A percentile compares a stretch with the other conserved stretches of the same genome.
phyloP scores from a whole-genome alignment of 2,888 invertebrate genomes.

The Temnothorax rugatulus region DNA sequence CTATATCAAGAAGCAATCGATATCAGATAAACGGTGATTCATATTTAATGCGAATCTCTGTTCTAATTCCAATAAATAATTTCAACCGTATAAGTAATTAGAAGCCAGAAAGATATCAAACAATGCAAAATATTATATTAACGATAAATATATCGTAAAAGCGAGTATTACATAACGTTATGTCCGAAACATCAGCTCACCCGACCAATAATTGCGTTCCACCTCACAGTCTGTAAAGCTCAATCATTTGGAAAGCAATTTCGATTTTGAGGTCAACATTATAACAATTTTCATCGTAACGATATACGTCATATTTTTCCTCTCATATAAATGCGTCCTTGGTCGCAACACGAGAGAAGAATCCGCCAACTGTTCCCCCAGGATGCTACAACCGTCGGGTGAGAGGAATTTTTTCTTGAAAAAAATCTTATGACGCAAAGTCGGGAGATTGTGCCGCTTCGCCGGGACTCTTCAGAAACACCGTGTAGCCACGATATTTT shows the following conservation, averaged over 20 bases:
- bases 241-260: slow-evolving; percentile 29
- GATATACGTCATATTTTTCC: slow-evolving; percentile 5
- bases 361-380: slow-evolving; percentile 56
- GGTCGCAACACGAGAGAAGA: slow-evolving; percentile 34
- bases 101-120: neutral
- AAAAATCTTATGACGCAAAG: slow-evolving; percentile 68
- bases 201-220: slow-evolving; percentile 18
- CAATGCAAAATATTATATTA: neutral
- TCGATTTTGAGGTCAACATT: neutral
- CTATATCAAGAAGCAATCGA: neutral
- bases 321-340: slow-evolving; percentile 13
- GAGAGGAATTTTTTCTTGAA: slow-evolving; percentile 65
- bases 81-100: neutral
- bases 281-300: slow-evolving; percentile 6
- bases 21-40: neutral
- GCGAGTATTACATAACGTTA: neutral
- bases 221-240: neutral
- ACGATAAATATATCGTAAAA: neutral
- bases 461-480: slow-evolving; percentile 32
- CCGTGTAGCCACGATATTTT: slow-evolving; percentile 70
- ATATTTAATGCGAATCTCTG: neutral
- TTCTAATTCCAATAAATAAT: neutral
- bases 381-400: slow-evolving; percentile 41
- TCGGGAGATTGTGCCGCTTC: slow-evolving; percentile 48
- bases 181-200: neutral